A percentile compares a stretch with the other conserved stretches of the same genome.
phyloP scores from a whole-genome alignment of 2,797 vertebrate genomes.

The Agapornis canus region DNA sequence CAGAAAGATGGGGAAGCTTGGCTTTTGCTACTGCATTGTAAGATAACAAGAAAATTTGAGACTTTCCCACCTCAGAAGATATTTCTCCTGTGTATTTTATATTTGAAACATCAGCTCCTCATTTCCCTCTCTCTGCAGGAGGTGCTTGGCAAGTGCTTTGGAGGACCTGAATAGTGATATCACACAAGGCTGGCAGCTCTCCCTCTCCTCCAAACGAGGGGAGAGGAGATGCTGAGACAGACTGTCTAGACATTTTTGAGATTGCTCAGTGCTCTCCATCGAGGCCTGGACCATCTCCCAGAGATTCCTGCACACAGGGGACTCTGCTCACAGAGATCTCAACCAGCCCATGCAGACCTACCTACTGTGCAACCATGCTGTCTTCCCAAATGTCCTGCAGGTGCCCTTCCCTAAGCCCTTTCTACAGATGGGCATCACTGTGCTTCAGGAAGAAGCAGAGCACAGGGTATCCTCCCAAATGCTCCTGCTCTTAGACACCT shows the following conservation, averaged over 20 bases:
- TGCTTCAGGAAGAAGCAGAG: neutral
- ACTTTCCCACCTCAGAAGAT: constrained; percentile 29
- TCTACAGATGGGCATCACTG: neutral
- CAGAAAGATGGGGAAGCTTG: neutral
- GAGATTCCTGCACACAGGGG: constrained; percentile 62
- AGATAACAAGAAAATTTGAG: neutral
- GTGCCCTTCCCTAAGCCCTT: neutral
- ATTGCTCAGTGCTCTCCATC: constrained; percentile 66
- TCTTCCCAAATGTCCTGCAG: neutral
- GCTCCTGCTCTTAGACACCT: neutral
- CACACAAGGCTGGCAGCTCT: constrained; percentile 58
- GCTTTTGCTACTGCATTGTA: neutral
- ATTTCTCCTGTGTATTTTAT: constrained; percentile 16
- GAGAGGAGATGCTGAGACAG: constrained; percentile 67
- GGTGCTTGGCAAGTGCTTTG: constrained; percentile 51
- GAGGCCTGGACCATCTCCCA: constrained; percentile 66
- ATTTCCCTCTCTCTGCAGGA: constrained; percentile 61
- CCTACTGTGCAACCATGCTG: rapidly evolving
- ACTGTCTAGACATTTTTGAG: constrained; percentile 74
- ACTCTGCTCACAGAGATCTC: constrained; percentile 16
- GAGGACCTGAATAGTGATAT: constrained; percentile 68
- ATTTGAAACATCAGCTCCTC: constrained; percentile 48
- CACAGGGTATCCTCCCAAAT: neutral
- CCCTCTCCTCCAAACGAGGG: constrained; percentile 42
- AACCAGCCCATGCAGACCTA: neutral